These are phyloP conservation scores for Harpalus rubripes DNA, from an alignment of 2,888 invertebrate species.

Conservation along the genomic window DNA sequence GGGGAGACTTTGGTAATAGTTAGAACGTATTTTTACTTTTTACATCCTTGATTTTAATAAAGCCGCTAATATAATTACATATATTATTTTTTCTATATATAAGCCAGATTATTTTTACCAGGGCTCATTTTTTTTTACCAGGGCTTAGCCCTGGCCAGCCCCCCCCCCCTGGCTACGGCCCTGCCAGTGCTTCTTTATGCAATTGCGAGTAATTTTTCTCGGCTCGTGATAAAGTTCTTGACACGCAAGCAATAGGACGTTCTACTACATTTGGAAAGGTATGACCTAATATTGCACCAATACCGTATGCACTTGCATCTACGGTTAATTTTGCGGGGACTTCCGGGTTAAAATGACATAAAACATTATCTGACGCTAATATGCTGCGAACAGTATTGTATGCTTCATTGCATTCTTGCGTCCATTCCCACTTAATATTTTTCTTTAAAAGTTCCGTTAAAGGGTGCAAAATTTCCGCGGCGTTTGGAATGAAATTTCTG, in stretches of 20 bases:
- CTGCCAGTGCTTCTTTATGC: slow-evolving; percentile 12
- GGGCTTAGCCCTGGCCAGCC: too few relatives aligned
- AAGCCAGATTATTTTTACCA: too few relatives aligned
- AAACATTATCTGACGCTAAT: slow-evolving; percentile 21
- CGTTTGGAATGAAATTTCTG: not conserved
- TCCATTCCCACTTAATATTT: slow-evolving; percentile 11
- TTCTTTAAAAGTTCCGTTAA: not conserved
- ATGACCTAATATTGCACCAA: not conserved
- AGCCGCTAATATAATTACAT: too few relatives aligned
- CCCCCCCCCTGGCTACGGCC: too few relatives aligned
- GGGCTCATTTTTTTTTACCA: too few relatives aligned
- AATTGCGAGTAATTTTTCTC: slow-evolving; percentile 10
- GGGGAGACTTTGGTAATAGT: too few relatives aligned
- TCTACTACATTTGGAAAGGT: not conserved
- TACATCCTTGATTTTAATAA: too few relatives aligned
- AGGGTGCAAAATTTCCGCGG: not conserved
- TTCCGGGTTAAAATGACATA: slow-evolving; percentile 2
- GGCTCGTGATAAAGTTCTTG: not conserved
- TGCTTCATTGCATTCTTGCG: slow-evolving; percentile 1
- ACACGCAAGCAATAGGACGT: not conserved
- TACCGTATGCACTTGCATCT: not conserved
- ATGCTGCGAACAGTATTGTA: not conserved
- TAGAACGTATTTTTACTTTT: too few relatives aligned
- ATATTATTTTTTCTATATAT: too few relatives aligned
- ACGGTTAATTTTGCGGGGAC: not conserved